phyloP scores from a whole-genome alignment of 2,113 vertebrate genomes.

The Phalacrocorax brasilianus region DNA sequence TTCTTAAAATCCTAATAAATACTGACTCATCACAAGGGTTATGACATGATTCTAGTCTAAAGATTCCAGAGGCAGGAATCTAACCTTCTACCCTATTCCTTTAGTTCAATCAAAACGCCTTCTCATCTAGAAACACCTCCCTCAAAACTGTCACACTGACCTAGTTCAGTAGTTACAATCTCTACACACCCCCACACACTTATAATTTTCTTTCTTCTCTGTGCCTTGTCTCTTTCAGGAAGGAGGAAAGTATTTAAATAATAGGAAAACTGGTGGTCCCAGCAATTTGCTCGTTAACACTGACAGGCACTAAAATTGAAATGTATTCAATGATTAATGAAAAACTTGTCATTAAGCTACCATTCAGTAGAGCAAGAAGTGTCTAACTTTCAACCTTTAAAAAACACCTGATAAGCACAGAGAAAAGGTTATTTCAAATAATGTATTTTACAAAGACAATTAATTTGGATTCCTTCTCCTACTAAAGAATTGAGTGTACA shows the following conservation, averaged over 20 bases:
- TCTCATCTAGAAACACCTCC: constrained; percentile 14
- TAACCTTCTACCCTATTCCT: neutral
- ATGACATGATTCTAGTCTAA: neutral
- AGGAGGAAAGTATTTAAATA: neutral
- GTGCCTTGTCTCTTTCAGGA: neutral
- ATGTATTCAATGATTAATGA: neutral
- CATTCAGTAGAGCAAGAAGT: neutral
- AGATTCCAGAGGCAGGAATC: neutral
- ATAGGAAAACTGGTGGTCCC: neutral
- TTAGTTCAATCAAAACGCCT: neutral
- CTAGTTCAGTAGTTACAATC: constrained; percentile 30
- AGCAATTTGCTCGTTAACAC: neutral
- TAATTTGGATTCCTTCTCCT: neutral
- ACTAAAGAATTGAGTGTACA: neutral
- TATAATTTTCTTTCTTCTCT: neutral
- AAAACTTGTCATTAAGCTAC: neutral
- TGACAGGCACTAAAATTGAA: neutral
- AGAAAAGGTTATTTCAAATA: neutral
- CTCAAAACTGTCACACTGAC: constrained; percentile 53
- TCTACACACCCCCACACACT: neutral
- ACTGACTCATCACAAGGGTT: neutral
- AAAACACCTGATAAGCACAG: neutral
- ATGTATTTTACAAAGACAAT: neutral
- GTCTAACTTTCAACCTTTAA: neutral
- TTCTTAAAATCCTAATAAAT: neutral